Conservation (phyloP, 2,888 invertebrate genomes). For the Meghimatium bilineatum region DNA sequence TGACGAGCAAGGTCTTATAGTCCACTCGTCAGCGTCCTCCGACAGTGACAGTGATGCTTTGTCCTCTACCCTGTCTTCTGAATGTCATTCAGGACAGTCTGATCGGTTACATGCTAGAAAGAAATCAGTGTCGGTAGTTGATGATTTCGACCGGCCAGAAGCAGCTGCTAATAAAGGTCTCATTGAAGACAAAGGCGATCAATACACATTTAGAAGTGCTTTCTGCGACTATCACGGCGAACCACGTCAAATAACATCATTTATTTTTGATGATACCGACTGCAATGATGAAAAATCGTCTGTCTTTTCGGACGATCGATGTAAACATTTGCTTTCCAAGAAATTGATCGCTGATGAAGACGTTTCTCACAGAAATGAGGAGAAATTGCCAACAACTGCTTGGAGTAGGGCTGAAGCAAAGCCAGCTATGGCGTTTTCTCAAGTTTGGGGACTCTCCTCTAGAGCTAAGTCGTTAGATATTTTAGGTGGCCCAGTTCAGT, state of each 20-base stretch:
- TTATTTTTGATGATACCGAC: neutral
- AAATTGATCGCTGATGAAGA: neutral
- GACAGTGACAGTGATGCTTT: slow-evolving; percentile 33
- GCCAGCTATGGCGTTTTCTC: neutral
- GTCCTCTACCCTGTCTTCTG: slow-evolving; percentile 35
- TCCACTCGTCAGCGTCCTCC: slow-evolving; percentile 4
- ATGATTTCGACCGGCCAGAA: slow-evolving; percentile 20
- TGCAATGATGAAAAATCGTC: neutral
- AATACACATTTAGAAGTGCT: neutral
- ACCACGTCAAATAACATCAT: neutral
- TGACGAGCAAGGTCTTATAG: neutral
- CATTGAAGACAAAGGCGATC: neutral
- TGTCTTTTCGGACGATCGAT: neutral
- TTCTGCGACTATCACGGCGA: neutral
- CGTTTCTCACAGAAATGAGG: slow-evolving; percentile 1
- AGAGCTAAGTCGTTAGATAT: slow-evolving; percentile 2
- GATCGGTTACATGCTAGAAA: slow-evolving; percentile 20
- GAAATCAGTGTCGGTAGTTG: neutral
- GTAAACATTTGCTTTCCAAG: neutral
- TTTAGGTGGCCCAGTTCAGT: neutral
- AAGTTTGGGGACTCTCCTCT: neutral
- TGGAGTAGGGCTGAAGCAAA: slow-evolving; percentile 20
- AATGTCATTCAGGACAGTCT: slow-evolving; percentile 31
- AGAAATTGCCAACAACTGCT: neutral
- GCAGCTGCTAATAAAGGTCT: neutral